phyloP scores from a whole-genome alignment of 2,113 vertebrate genomes.

The Clarias macrocephalus region DNA sequence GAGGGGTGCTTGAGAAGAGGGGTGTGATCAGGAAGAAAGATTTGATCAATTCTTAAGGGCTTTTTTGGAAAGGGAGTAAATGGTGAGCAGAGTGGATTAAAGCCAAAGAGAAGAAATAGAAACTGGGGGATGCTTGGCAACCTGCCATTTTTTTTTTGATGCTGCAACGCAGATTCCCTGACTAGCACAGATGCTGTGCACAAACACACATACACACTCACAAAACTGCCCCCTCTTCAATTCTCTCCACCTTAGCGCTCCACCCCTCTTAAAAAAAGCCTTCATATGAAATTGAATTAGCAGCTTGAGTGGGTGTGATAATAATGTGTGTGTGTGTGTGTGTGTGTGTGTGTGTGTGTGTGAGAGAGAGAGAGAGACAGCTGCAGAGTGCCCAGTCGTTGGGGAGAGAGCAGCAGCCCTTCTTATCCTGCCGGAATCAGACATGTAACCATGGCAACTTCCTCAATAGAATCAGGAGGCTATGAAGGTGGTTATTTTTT shows the following conservation, averaged over 20 bases:
- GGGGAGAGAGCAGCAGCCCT: constrained; percentile 52
- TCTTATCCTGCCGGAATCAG: constrained; percentile 62
- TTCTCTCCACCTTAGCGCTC: neutral
- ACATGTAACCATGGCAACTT: constrained; percentile 66
- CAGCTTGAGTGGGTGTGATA: constrained; percentile 23
- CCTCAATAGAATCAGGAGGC: constrained; percentile 57
- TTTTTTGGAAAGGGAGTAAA: constrained; percentile 23
- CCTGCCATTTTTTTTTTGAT: constrained; percentile 45
- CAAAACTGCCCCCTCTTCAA: constrained; percentile 4
- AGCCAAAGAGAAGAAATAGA: constrained; percentile 36
- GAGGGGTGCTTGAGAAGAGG: neutral
- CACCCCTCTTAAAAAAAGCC: constrained; percentile 18
- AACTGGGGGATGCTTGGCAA: constrained; percentile 38
- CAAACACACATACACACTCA: constrained; percentile 11
- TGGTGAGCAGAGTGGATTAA: constrained; percentile 32
- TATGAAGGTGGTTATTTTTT: constrained; percentile 53
- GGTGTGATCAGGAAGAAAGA: neutral
- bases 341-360: constrained; percentile 17
- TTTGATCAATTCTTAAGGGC: constrained; percentile 20
- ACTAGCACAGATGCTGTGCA: constrained; percentile 35
- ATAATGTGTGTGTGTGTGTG: constrained; percentile 3
- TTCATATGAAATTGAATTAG: constrained; percentile 37
- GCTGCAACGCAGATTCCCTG: constrained; percentile 39
- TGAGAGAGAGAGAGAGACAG: constrained; percentile 21
- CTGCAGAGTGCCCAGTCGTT: constrained; percentile 50